Conservation (phyloP, 2,888 invertebrate species). For the Drosophila demipolita region DNA sequence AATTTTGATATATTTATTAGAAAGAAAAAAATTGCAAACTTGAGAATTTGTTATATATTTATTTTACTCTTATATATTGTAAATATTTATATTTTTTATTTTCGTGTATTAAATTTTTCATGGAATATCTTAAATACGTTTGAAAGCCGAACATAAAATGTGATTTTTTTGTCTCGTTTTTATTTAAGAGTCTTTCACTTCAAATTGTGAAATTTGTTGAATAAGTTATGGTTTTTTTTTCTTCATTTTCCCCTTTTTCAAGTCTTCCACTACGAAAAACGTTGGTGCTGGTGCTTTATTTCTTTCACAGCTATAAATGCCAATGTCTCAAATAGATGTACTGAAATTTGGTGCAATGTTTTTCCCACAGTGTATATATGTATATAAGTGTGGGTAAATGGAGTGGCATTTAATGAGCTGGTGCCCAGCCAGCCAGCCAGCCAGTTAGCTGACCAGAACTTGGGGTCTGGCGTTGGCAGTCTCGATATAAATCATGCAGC, state of each 20-base stretch:
- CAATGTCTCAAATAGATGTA: neutral
- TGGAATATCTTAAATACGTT: neutral
- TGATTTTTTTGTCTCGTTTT: neutral
- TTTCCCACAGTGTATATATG: neutral
- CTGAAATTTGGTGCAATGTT: neutral
- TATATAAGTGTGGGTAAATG: constrained; percentile 21
- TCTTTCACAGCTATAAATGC: neutral
- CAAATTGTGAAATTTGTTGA: neutral
- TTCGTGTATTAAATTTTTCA: neutral
- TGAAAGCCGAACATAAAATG: neutral
- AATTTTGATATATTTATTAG: too few relatives aligned
- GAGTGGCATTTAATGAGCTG: constrained; percentile 69
- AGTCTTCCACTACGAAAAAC: neutral
- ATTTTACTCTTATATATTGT: neutral
- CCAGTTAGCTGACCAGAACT: constrained; percentile 30
- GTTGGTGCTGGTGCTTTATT: neutral
- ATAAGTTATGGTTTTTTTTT: neutral
- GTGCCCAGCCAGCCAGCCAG: neutral
- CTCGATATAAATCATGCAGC: constrained; percentile 80
- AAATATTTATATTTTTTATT: neutral
- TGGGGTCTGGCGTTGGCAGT: constrained; percentile 42
- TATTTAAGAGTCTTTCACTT: neutral
- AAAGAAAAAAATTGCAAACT: neutral
- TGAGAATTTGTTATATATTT: neutral
- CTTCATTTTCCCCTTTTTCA: neutral